Base-by-base conservation (phyloP, 2,888 invertebrate species). In the Cosmia trapezina region DNA sequence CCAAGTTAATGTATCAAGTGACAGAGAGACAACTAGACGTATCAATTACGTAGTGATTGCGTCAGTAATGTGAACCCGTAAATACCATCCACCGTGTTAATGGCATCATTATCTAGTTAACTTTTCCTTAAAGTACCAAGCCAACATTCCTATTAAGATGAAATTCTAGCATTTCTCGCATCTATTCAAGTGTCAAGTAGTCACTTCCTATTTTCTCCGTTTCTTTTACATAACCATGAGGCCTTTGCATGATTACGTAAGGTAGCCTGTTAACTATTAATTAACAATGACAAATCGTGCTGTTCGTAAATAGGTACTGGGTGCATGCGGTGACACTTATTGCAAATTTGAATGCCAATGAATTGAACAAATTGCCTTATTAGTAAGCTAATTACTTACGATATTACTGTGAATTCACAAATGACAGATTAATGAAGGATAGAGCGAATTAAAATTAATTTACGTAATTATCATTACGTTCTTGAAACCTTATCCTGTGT, bases 151-250 rank as follows among this genome's bases (percentile, higher is more conserved):
- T 63, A 71, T 68, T 78, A 70, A 62, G 66, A 78, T 77, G 66
- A 76, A 82, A 71, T 76, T 62, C 70, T 53, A 64, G 57, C 65
- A 68, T 70, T 67, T 66, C 69, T 45, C 28, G 71, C 57, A 41
- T 63, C 76, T 74, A 85, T 83, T 80, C 69, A 80, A 81, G 72
- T 83, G 80, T 83, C 81, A 85, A 76, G 66, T 76, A 61, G 11
- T n/a, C 17, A 78, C 76, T 86, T 87, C 81, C 86, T 81, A 87
- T 86, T 86, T 84, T 80, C 86, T 80, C 75, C 63, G 70, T 69
- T 78, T 81, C 73, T 78, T 86, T 86, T 88, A 77, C 76, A 81
- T 81, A 84, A 85, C 60, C 59, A 76, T 68, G 56, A 73, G 64
- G 66, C 76, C 67, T 75, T 74, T 70, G 70, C 78, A 49, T 74